phyloP scores from a whole-genome alignment of 2,113 vertebrate species.

The Vulpes ferrilata region DNA sequence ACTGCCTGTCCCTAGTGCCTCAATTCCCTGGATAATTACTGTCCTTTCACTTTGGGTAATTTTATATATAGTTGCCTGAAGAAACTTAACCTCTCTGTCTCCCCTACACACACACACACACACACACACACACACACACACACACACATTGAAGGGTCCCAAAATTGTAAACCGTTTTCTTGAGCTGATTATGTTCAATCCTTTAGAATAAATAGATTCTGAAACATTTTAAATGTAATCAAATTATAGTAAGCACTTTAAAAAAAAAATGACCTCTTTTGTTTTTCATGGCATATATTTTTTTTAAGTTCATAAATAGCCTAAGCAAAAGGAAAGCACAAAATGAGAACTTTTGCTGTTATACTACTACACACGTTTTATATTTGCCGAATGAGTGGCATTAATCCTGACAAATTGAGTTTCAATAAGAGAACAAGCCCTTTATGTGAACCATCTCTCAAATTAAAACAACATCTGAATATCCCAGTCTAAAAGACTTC shows the following conservation, averaged over 20 bases:
- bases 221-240: slow-evolving; percentile 7
- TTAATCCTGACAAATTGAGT: slow-evolving; percentile 32
- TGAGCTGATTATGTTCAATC: slow-evolving; percentile 32
- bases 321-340: slow-evolving; percentile 43
- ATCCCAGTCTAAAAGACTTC: slow-evolving; percentile 42
- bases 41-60: background rate
- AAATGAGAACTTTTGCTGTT: background rate
- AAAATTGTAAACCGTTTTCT: slow-evolving; percentile 11
- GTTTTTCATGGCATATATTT: background rate
- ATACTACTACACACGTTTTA: background rate
- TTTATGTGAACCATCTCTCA: background rate
- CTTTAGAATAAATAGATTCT: background rate
- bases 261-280: background rate
- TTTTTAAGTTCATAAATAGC: background rate
- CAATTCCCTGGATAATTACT: background rate
- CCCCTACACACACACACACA: background rate
- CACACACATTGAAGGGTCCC: background rate
- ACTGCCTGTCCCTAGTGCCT: background rate
- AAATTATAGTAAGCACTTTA: background rate
- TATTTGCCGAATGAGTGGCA: background rate
- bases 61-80: background rate
- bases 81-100: background rate
- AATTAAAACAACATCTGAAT: background rate
- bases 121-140: background rate
- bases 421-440: background rate